A percentile compares a stretch with the other conserved stretches of the same genome.
These are phyloP conservation scores for Grus americana DNA, from an alignment of 2,113 vertebrate genomes.

Conservation along the genomic window DNA sequence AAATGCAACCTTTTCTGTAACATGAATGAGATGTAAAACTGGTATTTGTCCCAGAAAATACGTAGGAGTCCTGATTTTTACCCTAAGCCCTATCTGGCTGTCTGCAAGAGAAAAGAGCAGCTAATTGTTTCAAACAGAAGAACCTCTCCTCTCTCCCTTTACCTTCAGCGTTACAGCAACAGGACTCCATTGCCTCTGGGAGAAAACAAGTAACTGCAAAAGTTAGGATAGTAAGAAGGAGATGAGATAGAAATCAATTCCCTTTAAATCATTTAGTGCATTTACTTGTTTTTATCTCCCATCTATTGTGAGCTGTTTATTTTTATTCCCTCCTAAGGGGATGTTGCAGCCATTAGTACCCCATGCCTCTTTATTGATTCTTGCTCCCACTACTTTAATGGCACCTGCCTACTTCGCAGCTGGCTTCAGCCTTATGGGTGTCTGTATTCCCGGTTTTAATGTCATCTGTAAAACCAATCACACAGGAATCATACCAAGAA, in stretches of 20 bases:
- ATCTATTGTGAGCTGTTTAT: background rate
- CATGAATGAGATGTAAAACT: background rate
- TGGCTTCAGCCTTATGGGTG: background rate
- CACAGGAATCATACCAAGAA: background rate
- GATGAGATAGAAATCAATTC: background rate
- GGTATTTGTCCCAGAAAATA: background rate
- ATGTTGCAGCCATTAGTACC: background rate
- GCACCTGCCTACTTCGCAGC: background rate
- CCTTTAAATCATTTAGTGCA: background rate
- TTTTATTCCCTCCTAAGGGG: background rate
- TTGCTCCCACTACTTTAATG: background rate
- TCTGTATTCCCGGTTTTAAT: background rate
- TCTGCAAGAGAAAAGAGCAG: background rate
- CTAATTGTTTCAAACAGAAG: background rate
- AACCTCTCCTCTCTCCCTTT: background rate
- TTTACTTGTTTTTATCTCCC: background rate
- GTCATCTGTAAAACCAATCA: background rate
- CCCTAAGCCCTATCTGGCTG: background rate
- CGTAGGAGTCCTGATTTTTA: background rate
- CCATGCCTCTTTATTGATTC: background rate
- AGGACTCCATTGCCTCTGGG: background rate
- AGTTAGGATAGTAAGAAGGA: background rate
- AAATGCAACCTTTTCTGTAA: background rate
- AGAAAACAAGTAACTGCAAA: background rate
- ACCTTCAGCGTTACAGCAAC: background rate